Evolutionary conservation across 2,797 vertebrate genomes (phyloP).

Genomic region (Streptopelia turtur): DNA sequence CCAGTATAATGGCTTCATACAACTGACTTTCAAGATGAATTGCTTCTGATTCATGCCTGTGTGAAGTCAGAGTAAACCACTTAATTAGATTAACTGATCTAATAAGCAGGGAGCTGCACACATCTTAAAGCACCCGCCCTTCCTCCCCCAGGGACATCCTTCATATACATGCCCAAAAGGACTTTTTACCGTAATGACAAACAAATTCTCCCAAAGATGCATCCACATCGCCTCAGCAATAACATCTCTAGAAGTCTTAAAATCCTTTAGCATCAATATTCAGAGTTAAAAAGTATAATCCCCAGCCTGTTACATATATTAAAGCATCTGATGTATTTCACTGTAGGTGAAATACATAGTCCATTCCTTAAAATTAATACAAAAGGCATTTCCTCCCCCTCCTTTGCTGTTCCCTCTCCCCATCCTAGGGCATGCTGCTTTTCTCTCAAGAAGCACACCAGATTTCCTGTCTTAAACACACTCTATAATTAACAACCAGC

Average conservation of each 20-base stretch:
- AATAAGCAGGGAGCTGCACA: constrained; percentile 15
- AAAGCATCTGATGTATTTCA: neutral
- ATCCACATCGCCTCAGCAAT: neutral
- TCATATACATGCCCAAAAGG: neutral
- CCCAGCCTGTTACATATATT: neutral
- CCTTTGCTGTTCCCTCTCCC: neutral
- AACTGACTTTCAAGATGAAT: neutral
- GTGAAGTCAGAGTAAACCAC: constrained; percentile 37
- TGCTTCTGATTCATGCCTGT: constrained; percentile 2
- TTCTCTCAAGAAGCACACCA: constrained; percentile 62
- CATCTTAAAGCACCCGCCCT: neutral
- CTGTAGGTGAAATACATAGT: neutral
- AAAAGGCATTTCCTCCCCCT: constrained; percentile 12
- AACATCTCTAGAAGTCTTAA: neutral
- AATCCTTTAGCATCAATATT: neutral
- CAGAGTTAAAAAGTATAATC: neutral
- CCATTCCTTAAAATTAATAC: constrained; percentile 9
- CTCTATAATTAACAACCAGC: constrained; percentile 70
- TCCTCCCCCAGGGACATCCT: neutral
- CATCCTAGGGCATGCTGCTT: constrained; percentile 47
- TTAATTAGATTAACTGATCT: constrained; percentile 61
- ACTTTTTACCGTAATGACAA: neutral
- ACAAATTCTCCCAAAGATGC: neutral
- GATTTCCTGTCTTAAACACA: constrained; percentile 71
- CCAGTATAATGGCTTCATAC: neutral